Conservation (phyloP, 2,888 invertebrate species). For the Allophyes oxyacanthae region DNA sequence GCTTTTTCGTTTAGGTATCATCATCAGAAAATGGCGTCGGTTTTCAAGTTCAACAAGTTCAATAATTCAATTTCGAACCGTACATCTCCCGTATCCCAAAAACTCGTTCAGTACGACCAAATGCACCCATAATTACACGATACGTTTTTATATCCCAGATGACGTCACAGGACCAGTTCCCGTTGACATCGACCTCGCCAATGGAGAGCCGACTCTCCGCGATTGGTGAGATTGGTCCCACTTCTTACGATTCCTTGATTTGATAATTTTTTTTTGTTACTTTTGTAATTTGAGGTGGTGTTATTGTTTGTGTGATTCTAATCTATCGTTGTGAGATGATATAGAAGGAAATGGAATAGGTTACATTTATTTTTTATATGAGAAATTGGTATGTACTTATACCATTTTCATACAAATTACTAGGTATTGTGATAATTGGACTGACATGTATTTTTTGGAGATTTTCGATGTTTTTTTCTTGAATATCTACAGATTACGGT, state of each 20-base stretch:
- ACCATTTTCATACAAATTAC: too few relatives aligned
- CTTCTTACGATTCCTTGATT: constrained; percentile 51
- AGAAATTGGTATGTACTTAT: too few relatives aligned
- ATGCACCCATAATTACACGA: constrained; percentile 37
- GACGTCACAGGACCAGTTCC: constrained; percentile 61
- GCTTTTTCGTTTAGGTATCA: too few relatives aligned
- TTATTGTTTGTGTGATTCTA: constrained; percentile 26
- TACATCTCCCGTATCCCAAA: neutral
- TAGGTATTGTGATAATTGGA: too few relatives aligned
- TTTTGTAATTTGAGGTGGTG: constrained; percentile 33
- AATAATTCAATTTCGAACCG: neutral
- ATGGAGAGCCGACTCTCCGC: constrained; percentile 58
- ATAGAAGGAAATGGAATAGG: neutral
- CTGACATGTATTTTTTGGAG: too few relatives aligned
- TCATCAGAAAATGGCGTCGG: neutral
- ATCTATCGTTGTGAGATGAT: constrained; percentile 7
- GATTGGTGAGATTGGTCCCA: constrained; percentile 68
- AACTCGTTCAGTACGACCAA: neutral
- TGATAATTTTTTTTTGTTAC: constrained; percentile 53
- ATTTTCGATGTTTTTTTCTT: too few relatives aligned
- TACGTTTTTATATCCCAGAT: constrained; percentile 44
- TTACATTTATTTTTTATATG: too few relatives aligned
- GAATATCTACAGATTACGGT: too few relatives aligned
- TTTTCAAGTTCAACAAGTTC: neutral
- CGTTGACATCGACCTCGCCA: constrained; percentile 66